Percentiles rank a stretch among this genome's conserved stretches.
phyloP scores from a whole-genome alignment of 2,797 vertebrate species.

The Eleutherodactylus coqui region DNA sequence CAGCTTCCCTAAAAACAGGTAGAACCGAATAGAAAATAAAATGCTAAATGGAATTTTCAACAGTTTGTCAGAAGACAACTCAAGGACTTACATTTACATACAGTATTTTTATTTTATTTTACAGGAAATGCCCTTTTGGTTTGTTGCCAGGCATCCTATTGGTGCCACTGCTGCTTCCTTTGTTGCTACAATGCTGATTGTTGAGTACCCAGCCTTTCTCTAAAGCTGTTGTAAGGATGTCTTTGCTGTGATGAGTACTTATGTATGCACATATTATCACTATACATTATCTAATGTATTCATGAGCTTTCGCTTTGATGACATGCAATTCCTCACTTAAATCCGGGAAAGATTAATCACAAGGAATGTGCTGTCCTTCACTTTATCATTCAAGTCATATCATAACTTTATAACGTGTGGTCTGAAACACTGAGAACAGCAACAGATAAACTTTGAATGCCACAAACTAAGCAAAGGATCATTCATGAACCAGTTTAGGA shows the following conservation, averaged over 20 bases:
- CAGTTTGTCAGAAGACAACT: neutral
- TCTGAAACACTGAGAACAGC: neutral
- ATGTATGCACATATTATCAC: conserved; percentile 18
- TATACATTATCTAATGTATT: conserved; percentile 1
- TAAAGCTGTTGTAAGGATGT: neutral
- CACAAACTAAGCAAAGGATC: neutral
- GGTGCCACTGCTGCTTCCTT: neutral
- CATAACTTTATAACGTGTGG: neutral
- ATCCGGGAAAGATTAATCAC: neutral
- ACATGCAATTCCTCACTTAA: neutral
- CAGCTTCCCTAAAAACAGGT: too few species aligned
- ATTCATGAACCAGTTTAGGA: neutral
- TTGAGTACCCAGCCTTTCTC: neutral
- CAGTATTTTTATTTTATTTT: neutral
- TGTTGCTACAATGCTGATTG: neutral
- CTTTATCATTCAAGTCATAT: neutral
- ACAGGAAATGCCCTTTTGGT: neutral
- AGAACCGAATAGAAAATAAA: neutral
- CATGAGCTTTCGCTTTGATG: neutral
- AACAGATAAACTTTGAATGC: neutral
- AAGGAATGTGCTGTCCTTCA: neutral
- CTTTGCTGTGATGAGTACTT: neutral
- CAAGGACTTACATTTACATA: neutral
- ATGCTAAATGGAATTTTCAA: neutral
- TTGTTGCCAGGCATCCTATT: neutral